A percentile compares a stretch with the other conserved stretches of the same genome.
These are phyloP conservation scores for Chaetophractus vellerosus DNA, from an alignment of 2,797 vertebrate species.

Conservation along the genomic window DNA sequence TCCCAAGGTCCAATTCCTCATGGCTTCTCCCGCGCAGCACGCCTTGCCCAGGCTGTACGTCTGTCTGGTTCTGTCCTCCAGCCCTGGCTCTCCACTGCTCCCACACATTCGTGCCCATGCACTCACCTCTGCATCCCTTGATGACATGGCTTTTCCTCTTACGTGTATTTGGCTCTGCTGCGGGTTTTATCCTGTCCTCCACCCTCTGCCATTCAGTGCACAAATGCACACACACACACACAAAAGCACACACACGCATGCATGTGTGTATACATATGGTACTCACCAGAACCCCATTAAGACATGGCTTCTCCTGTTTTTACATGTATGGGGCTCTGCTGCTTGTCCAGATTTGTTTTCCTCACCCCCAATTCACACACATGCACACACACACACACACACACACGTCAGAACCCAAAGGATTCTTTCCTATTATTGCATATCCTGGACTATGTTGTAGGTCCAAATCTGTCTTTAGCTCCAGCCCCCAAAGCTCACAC, in stretches of 20 bases:
- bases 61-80: not conserved
- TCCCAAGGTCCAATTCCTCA: not conserved
- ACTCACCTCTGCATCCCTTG: not conserved
- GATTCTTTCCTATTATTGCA: constrained; percentile 62
- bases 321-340: constrained; percentile 61
- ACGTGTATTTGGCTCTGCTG: constrained; percentile 69
- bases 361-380: not conserved
- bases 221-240: not conserved
- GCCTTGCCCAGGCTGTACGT: not conserved
- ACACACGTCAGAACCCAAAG: constrained; percentile 14
- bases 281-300: constrained; percentile 42
- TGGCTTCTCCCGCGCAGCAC: not conserved
- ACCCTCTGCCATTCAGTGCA: constrained; percentile 30
- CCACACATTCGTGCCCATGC: rapidly evolving
- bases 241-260: not conserved
- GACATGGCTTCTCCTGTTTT: constrained; percentile 83
- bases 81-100: not conserved
- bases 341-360: constrained; percentile 25
- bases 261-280: rapidly evolving
- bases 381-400: not conserved
- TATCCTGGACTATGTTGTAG: constrained; percentile 13
- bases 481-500: not conserved
- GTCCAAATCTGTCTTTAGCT: not conserved
- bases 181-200: not conserved
- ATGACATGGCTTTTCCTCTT: constrained; percentile 78